A percentile compares a stretch with the other conserved stretches of the same genome.
phyloP scores from a whole-genome alignment of 2,888 invertebrate species.

The Rhamphomyia laevipes region DNA sequence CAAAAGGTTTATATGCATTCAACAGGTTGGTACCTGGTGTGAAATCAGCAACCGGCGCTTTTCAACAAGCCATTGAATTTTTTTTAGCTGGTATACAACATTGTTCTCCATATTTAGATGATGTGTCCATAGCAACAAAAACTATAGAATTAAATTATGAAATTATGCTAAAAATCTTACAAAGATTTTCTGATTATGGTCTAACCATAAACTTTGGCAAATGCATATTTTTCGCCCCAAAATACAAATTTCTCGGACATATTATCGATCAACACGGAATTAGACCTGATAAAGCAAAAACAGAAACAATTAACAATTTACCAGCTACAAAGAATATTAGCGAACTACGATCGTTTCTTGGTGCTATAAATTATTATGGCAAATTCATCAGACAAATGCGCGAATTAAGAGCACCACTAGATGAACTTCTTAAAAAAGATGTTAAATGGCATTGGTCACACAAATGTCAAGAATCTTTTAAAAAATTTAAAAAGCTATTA shows the following conservation, averaged over 20 bases:
- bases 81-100: constrained; percentile 12
- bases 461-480: constrained; percentile 10
- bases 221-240: constrained; percentile 8
- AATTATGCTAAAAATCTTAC: constrained; percentile 5
- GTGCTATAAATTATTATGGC: constrained; percentile 11
- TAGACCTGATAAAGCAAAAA: neutral
- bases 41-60: constrained; percentile 16
- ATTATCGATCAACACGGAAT: constrained; percentile 7
- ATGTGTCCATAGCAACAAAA: constrained; percentile 14
- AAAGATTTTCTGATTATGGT: constrained; percentile 6
- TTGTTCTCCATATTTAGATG: constrained; percentile 12
- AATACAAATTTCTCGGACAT: constrained; percentile 11
- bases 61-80: constrained; percentile 10
- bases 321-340: constrained; percentile 6
- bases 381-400: constrained; percentile 9
- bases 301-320: constrained; percentile 3
- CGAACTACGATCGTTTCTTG: constrained; percentile 9
- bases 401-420: constrained; percentile 4
- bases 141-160: no score
- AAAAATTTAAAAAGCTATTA: constrained; percentile 13
- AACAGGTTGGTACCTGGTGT: constrained; percentile 13
- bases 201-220: constrained; percentile 10
- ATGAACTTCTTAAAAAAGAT: constrained; percentile 8
- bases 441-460: constrained; percentile 8
- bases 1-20: no score